These are phyloP conservation scores for Peromyscus aztecus DNA, from an alignment of 2,797 vertebrate species.

Conservation along the genomic window DNA sequence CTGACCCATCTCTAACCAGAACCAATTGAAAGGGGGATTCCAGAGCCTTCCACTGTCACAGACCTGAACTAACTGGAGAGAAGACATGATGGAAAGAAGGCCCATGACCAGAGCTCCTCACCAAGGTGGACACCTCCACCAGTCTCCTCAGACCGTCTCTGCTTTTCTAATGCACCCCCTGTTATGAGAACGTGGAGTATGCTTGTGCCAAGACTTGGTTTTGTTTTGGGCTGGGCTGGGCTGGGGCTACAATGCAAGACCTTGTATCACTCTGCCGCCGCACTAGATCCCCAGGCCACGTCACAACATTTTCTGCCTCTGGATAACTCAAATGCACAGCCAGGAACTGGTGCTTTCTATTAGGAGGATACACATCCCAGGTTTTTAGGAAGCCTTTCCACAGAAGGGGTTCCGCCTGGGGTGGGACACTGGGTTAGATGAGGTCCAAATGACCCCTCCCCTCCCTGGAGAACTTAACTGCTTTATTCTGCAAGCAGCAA, in stretches of 20 bases:
- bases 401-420: neutral
- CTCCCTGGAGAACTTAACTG: neutral
- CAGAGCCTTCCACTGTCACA: neutral
- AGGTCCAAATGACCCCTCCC: neutral
- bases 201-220: neutral
- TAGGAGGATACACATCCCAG: neutral
- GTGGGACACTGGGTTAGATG: neutral
- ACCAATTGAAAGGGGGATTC: neutral
- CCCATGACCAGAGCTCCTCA: accelerated
- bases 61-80: neutral
- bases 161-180: accelerated
- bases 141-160: neutral
- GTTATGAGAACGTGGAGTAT: neutral
- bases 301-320: neutral
- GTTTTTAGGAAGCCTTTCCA: neutral
- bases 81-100: neutral
- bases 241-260: neutral
- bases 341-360: neutral
- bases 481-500: neutral
- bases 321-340: neutral
- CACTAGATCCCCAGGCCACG: neutral
- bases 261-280: no score
- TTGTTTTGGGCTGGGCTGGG: neutral
- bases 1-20: neutral
- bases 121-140: accelerated